Evolutionary conservation across 2,797 vertebrate genomes (phyloP), one percentile per base, ranked within the genome.

Genomic region (Epinephelus awoara): DNA sequence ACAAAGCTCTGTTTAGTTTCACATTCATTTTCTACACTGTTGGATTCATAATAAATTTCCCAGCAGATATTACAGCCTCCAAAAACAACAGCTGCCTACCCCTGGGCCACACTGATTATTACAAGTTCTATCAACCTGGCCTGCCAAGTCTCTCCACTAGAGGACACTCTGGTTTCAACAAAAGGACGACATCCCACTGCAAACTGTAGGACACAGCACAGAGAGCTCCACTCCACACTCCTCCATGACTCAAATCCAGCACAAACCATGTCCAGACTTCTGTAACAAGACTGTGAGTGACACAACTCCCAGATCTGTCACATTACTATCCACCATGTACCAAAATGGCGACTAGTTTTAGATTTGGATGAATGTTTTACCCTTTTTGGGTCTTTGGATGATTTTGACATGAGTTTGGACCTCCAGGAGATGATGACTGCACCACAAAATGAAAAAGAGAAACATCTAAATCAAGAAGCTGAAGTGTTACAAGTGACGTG

Each of bases 71-170:
- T 6, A 34, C 70, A 87, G 65, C 88, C 70, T 83, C 72, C 67
- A 54, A 69, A 68, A 85, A 72, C 82, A 77, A 71, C 70, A 52
- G 18, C 75, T 76, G 86, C 80, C 23, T 18, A 56, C 88, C 85
- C 89, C 85, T 79, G 82, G 80, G 85, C 90, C 71, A 74, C 80
- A 70, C 86, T 29, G 88, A 93, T 86, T 89, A 93, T 83, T 92
- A 89, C 71, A 91, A 82, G 91, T 85, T 92, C 89, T 91, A 75
- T 86, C 68, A 95, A 96, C 97, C 95, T 94, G 97, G 97, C 97
- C 97, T 95, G 97, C 97, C 97, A 97, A 97, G 96, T 95, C 88
- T 93, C 85, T 90, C 89, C 93, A 94, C 93, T 92, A 95, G 96
- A 95, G 94, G 95, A 84, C 93, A 92, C 93, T 94, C 91, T 92